Base-by-base conservation (phyloP, 2,888 invertebrate species). In the Cerastis leucographa region DNA sequence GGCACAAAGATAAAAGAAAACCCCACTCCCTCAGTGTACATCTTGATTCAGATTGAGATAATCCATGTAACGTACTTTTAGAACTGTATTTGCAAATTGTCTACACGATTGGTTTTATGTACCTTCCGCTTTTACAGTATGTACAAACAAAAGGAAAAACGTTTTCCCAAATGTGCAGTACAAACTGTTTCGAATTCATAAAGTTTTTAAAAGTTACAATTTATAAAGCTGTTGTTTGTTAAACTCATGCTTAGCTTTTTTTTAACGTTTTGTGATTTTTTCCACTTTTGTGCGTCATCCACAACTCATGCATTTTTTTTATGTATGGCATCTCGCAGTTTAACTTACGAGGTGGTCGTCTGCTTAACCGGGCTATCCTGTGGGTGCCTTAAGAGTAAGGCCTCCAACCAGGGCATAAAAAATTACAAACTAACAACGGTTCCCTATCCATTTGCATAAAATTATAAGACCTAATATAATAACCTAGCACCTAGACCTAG, bases 21-120 rank as follows among this genome's bases (percentile, higher is more conserved):
- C 4, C 25, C 40, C 2, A 11, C 29, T 49, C 22, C 2, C 17
- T 35, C 25, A 71, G 9, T 25, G 25, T 14, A 61, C 17, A 42
- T 71, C 35, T 35, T 35, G 35, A 35, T 35, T 35, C 29, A 42
- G 40, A 19, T 14, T 59, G 17, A 59, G 59, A 59, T 29, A 49
- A 59, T 69, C 29, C 19, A 35, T 49, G 29, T n/a, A 42, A 49
- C 17, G 7, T 71, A 44, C 5, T 66, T 54, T 67, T 35, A 14
- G 14, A 66, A 66, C n/a, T 71, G 35, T 44, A 66, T 51, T 59
- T 35, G 71, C 14, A 51, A 44, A 17, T 54, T 76, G 44, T 69
- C 72, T 69, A 72, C 35, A 72, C 59, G 51, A 79, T 72, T 35
- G 35, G 35, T 35, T 35, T 35, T 79, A 29, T 64, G 68, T 49